Evolutionary conservation across 2,888 invertebrate species (phyloP).

Genomic region (Cecidostiba fungosa): DNA sequence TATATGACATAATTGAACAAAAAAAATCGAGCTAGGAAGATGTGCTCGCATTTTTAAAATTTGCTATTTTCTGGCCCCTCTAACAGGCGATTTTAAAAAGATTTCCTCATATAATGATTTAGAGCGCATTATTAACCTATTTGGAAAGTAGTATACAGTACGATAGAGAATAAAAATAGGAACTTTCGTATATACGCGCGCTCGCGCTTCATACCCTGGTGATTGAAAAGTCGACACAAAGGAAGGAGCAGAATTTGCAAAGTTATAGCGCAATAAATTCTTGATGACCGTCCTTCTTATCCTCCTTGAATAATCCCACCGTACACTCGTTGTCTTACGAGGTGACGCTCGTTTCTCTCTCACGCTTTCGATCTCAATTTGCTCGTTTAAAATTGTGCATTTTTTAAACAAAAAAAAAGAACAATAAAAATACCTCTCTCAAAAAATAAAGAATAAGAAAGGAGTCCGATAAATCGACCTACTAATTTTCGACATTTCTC

Average conservation of each 20-base stretch:
- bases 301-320: not conserved
- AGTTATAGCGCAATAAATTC: constrained; percentile 1
- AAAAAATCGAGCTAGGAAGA: no score
- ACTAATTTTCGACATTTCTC: constrained; percentile 23
- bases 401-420: no score
- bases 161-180: not conserved
- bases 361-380: not conserved
- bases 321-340: not conserved
- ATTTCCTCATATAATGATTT: not conserved
- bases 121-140: not conserved
- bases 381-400: not conserved
- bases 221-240: constrained; percentile 15
- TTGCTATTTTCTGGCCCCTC: no score
- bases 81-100: no score
- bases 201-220: not conserved
- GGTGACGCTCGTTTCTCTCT: not conserved
- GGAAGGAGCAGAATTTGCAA: not conserved
- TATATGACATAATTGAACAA: no score
- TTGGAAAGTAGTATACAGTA: not conserved
- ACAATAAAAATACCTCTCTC: not conserved
- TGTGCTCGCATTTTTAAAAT: no score
- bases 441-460: not conserved
- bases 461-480: not conserved
- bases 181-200: not conserved
- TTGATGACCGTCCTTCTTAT: not conserved